Conservation (phyloP, 2,113 vertebrate genomes). For the Ameiurus melas region DNA sequence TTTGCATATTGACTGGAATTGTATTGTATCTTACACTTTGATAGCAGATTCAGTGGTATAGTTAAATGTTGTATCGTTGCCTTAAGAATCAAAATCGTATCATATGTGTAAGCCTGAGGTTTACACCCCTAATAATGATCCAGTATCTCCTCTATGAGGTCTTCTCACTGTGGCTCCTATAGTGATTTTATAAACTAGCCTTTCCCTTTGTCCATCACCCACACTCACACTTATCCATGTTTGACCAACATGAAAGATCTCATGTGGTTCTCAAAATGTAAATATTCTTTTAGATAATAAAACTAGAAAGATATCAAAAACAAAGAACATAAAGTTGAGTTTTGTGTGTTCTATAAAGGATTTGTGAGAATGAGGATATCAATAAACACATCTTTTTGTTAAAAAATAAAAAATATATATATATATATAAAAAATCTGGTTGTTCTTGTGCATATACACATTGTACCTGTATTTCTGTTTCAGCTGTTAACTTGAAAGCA, state of each 20-base stretch:
- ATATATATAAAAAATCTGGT: neutral
- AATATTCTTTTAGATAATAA: slow-evolving; percentile 64
- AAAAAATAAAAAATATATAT: slow-evolving; percentile 41
- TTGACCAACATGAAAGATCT: slow-evolving; percentile 51
- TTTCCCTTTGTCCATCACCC: neutral
- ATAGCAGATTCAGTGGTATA: neutral
- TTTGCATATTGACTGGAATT: neutral
- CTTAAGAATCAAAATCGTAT: neutral
- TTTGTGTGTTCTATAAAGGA: slow-evolving; percentile 58
- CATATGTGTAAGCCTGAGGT: neutral
- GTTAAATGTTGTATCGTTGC: neutral
- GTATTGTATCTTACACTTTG: neutral
- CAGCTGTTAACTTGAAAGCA: neutral
- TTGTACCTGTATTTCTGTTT: neutral
- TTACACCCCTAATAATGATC: neutral
- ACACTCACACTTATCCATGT: slow-evolving; percentile 23
- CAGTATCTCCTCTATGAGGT: neutral
- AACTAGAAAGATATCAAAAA: slow-evolving; percentile 62
- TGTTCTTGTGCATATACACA: neutral
- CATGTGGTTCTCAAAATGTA: slow-evolving; percentile 66
- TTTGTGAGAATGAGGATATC: slow-evolving; percentile 49
- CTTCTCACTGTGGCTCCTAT: slow-evolving; percentile 59
- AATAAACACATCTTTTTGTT: slow-evolving; percentile 61
- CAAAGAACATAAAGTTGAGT: slow-evolving; percentile 44
- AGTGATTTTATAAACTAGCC: neutral